These are phyloP conservation scores for Andrena bicolor DNA, from an alignment of 2,888 invertebrate species.

Conservation along the genomic window DNA sequence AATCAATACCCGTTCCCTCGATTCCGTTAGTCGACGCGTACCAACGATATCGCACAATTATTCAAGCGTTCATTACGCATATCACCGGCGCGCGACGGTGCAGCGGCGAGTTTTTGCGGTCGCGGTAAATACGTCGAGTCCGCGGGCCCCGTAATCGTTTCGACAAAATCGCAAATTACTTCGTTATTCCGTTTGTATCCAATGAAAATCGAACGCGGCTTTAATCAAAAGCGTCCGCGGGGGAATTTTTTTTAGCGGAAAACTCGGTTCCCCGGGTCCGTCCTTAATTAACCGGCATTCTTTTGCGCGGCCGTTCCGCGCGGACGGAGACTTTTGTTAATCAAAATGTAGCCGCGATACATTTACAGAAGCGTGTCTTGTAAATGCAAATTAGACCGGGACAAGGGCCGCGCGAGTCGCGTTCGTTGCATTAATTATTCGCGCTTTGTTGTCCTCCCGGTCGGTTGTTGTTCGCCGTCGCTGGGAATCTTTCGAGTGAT, in stretches of 20 bases:
- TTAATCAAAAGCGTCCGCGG: slow-evolving; percentile 43
- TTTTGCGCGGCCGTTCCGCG: slow-evolving; percentile 20
- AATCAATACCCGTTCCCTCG: background rate
- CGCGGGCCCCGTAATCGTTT: slow-evolving; percentile 53
- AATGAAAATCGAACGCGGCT: slow-evolving; percentile 42
- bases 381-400: slow-evolving; percentile 57
- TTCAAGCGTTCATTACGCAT: slow-evolving; percentile 23
- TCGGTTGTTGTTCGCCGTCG: slow-evolving; percentile 16
- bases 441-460: slow-evolving; percentile 48
- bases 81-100: slow-evolving; percentile 9
- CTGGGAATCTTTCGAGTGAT: slow-evolving; percentile 53
- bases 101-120: slow-evolving; percentile 39
- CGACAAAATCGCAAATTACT: slow-evolving; percentile 61
- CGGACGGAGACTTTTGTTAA: slow-evolving; percentile 42
- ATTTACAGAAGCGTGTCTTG: slow-evolving; percentile 37
- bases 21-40: background rate
- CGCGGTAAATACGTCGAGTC: slow-evolving; percentile 55
- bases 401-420: slow-evolving; percentile 19
- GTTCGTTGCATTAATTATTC: slow-evolving; percentile 60
- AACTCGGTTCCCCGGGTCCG: too few relatives aligned
- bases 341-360: slow-evolving; percentile 47
- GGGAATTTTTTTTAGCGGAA: slow-evolving; percentile 1
- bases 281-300: slow-evolving; percentile 50
- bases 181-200: slow-evolving; percentile 50
- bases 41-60: slow-evolving; percentile 4